Evolutionary conservation across 2,888 invertebrate species (phyloP).

Genomic region (Caenorhabditis afra): DNA sequence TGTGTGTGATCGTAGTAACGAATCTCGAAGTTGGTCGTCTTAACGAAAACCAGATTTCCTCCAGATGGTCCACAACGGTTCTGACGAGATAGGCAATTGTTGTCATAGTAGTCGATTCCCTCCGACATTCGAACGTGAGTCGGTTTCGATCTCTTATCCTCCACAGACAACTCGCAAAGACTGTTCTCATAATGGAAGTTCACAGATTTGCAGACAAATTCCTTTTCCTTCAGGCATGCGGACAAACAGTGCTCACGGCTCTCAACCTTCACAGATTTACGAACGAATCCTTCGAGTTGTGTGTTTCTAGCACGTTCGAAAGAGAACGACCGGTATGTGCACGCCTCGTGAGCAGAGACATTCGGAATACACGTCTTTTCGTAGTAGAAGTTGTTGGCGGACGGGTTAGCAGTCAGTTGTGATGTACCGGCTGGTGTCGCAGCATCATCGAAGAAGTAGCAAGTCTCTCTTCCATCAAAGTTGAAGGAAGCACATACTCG

Average conservation of each 20-base stretch:
- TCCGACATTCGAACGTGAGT: constrained; percentile 82
- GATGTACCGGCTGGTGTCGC: constrained; percentile 79
- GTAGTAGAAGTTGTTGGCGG: constrained; percentile 81
- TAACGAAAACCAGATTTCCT: constrained; percentile 80
- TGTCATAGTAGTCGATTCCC: constrained; percentile 83
- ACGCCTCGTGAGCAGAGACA: constrained; percentile 80
- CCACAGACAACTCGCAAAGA: constrained; percentile 82
- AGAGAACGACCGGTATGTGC: constrained; percentile 81
- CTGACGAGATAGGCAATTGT: constrained; percentile 83
- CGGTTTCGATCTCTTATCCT: constrained; percentile 83
- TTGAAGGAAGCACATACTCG: constrained; percentile 80
- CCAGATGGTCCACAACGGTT: constrained; percentile 80
- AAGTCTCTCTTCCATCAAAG: constrained; percentile 81
- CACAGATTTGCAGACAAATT: constrained; percentile 83
- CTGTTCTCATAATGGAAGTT: constrained; percentile 82
- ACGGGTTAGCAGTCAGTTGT: constrained; percentile 80
- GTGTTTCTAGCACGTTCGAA: constrained; percentile 83
- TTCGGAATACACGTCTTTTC: constrained; percentile 81
- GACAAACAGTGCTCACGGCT: constrained; percentile 83
- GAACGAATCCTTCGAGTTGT: constrained; percentile 82
- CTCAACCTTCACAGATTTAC: constrained; percentile 81
- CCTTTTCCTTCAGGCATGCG: constrained; percentile 82
- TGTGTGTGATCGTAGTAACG: constrained; percentile 80
- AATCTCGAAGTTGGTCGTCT: constrained; percentile 80
- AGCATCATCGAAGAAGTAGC: constrained; percentile 81